Evolutionary conservation across 2,113 vertebrate genomes (phyloP), one percentile per base, ranked within the genome.

Genomic region (Apus apus): DNA sequence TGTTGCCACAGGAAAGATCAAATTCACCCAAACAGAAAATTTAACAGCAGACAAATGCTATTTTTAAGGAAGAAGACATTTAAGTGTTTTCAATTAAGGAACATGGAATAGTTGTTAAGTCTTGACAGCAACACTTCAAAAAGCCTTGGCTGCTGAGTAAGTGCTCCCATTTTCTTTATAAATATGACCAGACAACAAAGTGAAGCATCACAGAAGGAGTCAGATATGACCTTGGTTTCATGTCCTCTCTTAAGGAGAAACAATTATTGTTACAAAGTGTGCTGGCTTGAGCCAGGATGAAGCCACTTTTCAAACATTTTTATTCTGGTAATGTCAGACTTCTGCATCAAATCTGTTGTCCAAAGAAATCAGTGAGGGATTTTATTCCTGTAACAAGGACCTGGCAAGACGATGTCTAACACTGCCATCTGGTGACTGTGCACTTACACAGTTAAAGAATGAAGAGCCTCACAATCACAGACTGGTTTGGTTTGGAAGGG

Each of bases 381-480:
- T 66, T 76, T 56, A 64, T n/a, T 82, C 23, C 48, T 74, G 74
- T 25, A 87, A 68, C 65, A 82, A 79, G 5, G 62, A 60, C 38
- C 25, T 51, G 51, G 50, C 30, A 85, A 86, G 85, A 83, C 70
- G 25, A 70, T 14, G 43, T 93, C 1, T 90, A 89, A 95, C 60
- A 93, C 71, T 95, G 91, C 90, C 95, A 95, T 81, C 92, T 94
- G 95, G 64, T 77, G 95, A 92, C 29, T 75, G 83, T 78, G 94
- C 92, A 93, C 60, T 77, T 93, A 70, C 1, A 77, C 2, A 7
- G 56, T 48, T 77, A 62, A 86, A 64, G 26, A 73, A 60, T 3
- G 51, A 70, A 74, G 40, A 91, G 43, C 40, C 14, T 43, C 40
- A 43, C 40, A 43, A 43, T 43, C 40, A 43, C 40, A 43, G 40